Evolutionary conservation across 1,140 invertebrate genomes (phyloP), one percentile per base, ranked within the genome.

Genomic region (Maniola jurtina): DNA sequence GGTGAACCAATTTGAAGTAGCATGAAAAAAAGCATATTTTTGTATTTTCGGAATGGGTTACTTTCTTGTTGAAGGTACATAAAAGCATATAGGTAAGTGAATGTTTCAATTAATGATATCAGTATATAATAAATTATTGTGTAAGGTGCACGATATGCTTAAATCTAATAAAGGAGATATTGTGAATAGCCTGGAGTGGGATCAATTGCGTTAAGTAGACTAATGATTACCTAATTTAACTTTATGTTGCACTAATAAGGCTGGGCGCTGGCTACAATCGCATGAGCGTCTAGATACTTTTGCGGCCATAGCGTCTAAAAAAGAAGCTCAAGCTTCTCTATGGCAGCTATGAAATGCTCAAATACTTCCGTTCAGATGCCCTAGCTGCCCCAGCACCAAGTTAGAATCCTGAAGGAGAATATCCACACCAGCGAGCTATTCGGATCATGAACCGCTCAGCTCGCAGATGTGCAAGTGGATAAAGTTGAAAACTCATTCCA

Each of bases 161-260:
- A 68, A 25, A 25, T 25, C 25, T 40, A 64, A 47, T 60, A 64
- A 62, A 62, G 34, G 52, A 68, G 58, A 68, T 71, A 75, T 81
- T 77, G 79, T 81, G 74, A 83, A 84, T 79, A 84, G 88, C 84
- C 88, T 90, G 88, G 88, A 86, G 71, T 71, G 88, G 86, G 88
- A 88, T 80, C 86, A 88, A 90, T 86, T 88, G 83, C 81, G 70
- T 84, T 87, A 88, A 89, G 82, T 86, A 89, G 83, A 75, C 72
- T 75, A 70, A 71, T 70, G 61, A 67, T 65, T 70, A 64, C n/a
- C n/a, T n/a, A n/a, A n/a, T n/a, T n/a, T n/a, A 74, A 68, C 47
- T 0, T 62, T 68, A 62, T 42, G 6, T 47, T 56, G 59, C 55
- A 61, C 55, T n/a, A 61, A 25, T 25, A 2, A 25, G 25, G 25